phyloP scores from a whole-genome alignment of 1,140 invertebrate species.

The Sitobion miscanthi region DNA sequence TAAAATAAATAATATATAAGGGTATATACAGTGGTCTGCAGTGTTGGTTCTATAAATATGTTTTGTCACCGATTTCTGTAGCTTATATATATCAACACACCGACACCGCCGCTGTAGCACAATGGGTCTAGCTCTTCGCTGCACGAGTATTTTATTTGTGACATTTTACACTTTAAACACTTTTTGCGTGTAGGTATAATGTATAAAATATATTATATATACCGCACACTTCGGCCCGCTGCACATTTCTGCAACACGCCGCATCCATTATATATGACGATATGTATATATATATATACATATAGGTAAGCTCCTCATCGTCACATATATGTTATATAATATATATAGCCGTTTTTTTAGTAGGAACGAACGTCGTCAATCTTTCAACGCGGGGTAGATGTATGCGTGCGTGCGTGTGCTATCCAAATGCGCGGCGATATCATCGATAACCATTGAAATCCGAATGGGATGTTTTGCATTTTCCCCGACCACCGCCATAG shows the following conservation, averaged over 20 bases:
- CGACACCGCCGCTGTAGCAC: background rate
- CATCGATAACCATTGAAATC: slow-evolving; percentile 24
- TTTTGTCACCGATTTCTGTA: background rate
- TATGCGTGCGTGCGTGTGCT: background rate
- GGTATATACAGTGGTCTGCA: background rate
- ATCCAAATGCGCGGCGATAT: background rate
- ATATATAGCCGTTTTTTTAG: background rate
- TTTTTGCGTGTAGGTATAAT: background rate
- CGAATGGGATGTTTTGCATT: slow-evolving; percentile 10
- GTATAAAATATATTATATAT: too few relatives aligned
- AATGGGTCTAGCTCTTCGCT: background rate
- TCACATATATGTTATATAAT: background rate
- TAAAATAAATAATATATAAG: background rate
- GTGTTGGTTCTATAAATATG: background rate
- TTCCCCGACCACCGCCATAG: background rate
- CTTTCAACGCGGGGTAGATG: background rate
- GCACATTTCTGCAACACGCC: too few relatives aligned
- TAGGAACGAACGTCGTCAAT: slow-evolving; percentile 6
- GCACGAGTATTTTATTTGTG: background rate
- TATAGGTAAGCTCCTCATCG: background rate
- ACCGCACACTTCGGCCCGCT: too few relatives aligned
- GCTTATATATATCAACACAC: background rate
- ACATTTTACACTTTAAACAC: background rate
- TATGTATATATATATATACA: background rate
- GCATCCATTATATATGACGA: background rate